Base-by-base conservation (phyloP, 2,113 vertebrate species). In the Channa maculata region DNA sequence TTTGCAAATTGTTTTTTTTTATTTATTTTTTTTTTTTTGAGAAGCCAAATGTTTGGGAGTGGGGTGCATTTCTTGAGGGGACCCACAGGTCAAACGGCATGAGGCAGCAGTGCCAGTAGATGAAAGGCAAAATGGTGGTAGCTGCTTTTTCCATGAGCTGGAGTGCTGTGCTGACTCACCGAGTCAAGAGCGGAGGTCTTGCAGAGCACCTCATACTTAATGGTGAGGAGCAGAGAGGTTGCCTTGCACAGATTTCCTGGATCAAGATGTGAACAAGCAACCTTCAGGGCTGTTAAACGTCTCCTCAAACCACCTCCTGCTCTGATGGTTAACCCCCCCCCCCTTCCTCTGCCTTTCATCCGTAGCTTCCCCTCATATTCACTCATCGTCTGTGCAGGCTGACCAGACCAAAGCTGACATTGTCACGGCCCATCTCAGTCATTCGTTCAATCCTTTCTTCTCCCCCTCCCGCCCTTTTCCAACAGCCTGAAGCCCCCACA, bases 381-480 rank as follows among this genome's bases (percentile, higher is more conserved):
- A 34, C 77, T 73, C 83, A 33, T 83, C 80, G 12, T 80, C 64
- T 13, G 50, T 11, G 57, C 43, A 7, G 34, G 38, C 48, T 53
- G 77, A 86, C 78, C 76, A 62, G 80, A 87, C 74, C 79, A 45
- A 71, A 85, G 76, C 78, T 66, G 87, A 86, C 89, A 61, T 62
- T 88, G 86, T 89, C 86, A 81, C 76, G 77, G 54, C 48, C 46
- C 71, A 76, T 89, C 79, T 78, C 57, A 66, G 57, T 86, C 87
- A 68, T 52, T 78, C 60, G 14, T 72, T 76, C 80, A 34, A 5
- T 55, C 57, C 74, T 46, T 55, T 49, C 65, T 52, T 77, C 64
- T 49, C 3, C 50, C 44, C 9, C 64, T 50, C 61, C 44, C 76
- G 54, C 49, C 71, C 61, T 41, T 24, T 24, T 71, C 77, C 72